These are phyloP conservation scores for Solenopsis fugax DNA, from an alignment of 1,140 invertebrate genomes.

Conservation along the genomic window DNA sequence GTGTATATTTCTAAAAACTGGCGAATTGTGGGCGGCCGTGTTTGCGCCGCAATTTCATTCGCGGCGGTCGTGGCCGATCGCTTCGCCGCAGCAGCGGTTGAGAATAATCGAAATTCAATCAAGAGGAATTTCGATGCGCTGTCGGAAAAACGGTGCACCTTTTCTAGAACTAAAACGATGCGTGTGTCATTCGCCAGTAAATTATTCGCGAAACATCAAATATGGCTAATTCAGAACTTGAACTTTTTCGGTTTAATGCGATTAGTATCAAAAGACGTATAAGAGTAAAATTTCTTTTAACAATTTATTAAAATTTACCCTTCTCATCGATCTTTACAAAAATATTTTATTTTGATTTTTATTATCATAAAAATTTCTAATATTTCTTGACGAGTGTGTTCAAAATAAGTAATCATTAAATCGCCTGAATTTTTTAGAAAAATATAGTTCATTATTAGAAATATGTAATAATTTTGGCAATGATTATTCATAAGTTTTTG, in stretches of 20 bases:
- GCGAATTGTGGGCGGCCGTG: slow-evolving; percentile 44
- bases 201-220: slow-evolving; percentile 29
- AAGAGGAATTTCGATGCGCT: slow-evolving; percentile 62
- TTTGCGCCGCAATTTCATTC: slow-evolving; percentile 67
- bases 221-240: background rate
- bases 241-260: background rate
- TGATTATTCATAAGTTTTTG: background rate
- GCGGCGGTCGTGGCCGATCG: background rate
- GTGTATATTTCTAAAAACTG: slow-evolving; percentile 47
- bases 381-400: background rate
- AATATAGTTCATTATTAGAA: slow-evolving; percentile 23
- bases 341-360: background rate
- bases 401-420: background rate
- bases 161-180: slow-evolving; percentile 26
- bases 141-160: slow-evolving; percentile 41
- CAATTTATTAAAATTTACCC: background rate
- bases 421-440: background rate
- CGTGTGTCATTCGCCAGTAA: background rate
- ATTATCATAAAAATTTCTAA: background rate
- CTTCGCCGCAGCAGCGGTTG: slow-evolving; percentile 49
- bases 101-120: slow-evolving; percentile 74
- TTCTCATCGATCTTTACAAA: background rate
- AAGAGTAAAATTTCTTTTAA: background rate
- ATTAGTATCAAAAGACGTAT: background rate
- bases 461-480: background rate